phyloP scores from a whole-genome alignment of 2,113 vertebrate genomes.

The Martes martes region DNA sequence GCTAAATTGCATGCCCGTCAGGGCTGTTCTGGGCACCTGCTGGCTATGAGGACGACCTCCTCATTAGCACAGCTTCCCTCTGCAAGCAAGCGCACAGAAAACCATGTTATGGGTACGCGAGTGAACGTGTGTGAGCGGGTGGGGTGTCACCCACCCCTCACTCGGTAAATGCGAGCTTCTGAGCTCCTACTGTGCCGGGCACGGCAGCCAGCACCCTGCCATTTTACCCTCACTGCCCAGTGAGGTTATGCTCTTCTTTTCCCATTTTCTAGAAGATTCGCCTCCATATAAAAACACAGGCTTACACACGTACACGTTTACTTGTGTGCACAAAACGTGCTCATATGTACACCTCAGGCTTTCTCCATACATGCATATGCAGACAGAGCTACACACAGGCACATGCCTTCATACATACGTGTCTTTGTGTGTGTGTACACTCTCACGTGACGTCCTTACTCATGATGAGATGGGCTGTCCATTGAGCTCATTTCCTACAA shows the following conservation, averaged over 20 bases:
- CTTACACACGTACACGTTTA: background rate
- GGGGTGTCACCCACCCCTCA: rapidly evolving
- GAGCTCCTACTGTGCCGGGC: background rate
- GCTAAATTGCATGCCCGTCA: background rate
- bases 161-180: background rate
- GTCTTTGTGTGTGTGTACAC: rapidly evolving
- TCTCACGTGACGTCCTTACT: background rate
- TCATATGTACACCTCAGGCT: background rate
- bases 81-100: background rate
- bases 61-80: background rate
- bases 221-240: background rate
- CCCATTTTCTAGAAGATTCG: background rate
- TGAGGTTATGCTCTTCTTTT: background rate
- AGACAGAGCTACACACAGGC: background rate
- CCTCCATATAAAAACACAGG: background rate
- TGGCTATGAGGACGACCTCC: background rate
- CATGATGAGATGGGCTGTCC: background rate
- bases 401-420: background rate
- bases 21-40: conserved; percentile 38
- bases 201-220: rapidly evolving
- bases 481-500: background rate
- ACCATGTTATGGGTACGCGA: background rate
- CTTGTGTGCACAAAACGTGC: background rate
- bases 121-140: background rate
- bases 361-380: background rate